Evolutionary conservation across 1,140 invertebrate species (phyloP).

Genomic region (Leptoteleia sp.): DNA sequence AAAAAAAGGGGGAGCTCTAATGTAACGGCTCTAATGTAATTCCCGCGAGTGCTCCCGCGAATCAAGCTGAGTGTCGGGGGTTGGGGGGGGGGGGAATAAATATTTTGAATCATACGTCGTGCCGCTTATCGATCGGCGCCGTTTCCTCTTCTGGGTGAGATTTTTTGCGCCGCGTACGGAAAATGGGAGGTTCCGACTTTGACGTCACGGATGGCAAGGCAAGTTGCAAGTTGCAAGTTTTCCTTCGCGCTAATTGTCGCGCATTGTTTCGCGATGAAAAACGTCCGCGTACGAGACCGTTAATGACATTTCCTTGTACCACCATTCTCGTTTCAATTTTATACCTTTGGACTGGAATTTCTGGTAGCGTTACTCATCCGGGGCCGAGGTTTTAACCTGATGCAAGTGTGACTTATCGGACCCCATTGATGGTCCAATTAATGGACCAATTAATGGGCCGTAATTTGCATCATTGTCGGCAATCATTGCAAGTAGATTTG

Average conservation of each 20-base stretch:
- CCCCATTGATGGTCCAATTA: too few species aligned
- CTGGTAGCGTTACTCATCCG: too few species aligned
- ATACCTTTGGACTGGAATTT: too few species aligned
- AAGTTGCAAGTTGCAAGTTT: slow-evolving; percentile 1
- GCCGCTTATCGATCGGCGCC: slow-evolving; percentile 12
- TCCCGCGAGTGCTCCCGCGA: not conserved
- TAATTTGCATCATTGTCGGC: too few species aligned
- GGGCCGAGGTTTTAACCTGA: too few species aligned
- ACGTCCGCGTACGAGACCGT: not conserved
- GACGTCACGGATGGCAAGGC: slow-evolving; percentile 16
- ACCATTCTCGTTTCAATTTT: too few species aligned
- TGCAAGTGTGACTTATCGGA: too few species aligned
- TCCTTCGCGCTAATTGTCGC: not conserved
- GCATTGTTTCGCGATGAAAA: not conserved
- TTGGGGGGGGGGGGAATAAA: too few species aligned
- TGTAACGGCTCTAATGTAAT: too few species aligned
- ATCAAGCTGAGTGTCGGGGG: slow-evolving; percentile 14
- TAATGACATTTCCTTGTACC: slow-evolving; percentile 27
- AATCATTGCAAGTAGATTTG: slow-evolving; percentile 5
- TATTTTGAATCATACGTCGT: slow-evolving; percentile 1
- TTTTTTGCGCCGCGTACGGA: slow-evolving; percentile 1
- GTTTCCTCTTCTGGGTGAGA: slow-evolving; percentile 9
- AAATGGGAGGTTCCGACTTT: slow-evolving; percentile 1
- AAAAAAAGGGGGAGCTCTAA: too few species aligned
- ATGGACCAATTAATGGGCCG: too few species aligned